Percentiles rank a stretch among this genome's conserved stretches.
Evolutionary conservation across 2,888 invertebrate genomes (phyloP).

Genomic region (Drosophila paramelanica): DNA sequence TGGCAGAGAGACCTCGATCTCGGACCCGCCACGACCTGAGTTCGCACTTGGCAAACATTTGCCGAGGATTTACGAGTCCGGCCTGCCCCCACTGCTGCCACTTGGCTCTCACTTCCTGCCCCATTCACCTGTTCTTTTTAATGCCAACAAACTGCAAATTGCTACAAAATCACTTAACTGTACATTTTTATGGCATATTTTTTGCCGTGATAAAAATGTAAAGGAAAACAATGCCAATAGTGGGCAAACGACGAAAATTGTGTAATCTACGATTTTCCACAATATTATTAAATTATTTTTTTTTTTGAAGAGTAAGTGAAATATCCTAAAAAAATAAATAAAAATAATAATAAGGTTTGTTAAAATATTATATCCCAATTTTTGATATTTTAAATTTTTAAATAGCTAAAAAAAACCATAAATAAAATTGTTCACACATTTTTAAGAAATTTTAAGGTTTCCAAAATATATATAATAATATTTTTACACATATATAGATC

Average conservation of each 20-base stretch:
- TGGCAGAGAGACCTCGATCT: slow-evolving; percentile 13
- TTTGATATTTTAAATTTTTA: too few species aligned
- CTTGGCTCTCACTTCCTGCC: slow-evolving; percentile 11
- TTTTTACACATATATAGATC: too few species aligned
- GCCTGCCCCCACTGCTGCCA: slow-evolving; percentile 10
- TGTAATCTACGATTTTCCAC: too few species aligned
- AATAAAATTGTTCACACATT: too few species aligned
- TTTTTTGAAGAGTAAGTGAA: too few species aligned
- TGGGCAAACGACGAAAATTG: background rate
- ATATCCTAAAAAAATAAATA: too few species aligned
- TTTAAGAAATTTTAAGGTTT: too few species aligned
- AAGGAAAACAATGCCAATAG: slow-evolving; percentile 50
- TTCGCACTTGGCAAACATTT: slow-evolving; percentile 62
- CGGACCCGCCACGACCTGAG: slow-evolving; percentile 8
- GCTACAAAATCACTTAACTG: slow-evolving; percentile 82
- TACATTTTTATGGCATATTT: slow-evolving; percentile 77
- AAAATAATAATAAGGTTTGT: too few species aligned
- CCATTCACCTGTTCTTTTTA: slow-evolving; percentile 49
- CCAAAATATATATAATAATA: too few species aligned
- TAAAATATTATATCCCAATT: too few species aligned
- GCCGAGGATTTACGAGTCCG: slow-evolving; percentile 64
- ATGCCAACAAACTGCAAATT: slow-evolving; percentile 79
- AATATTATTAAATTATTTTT: too few species aligned
- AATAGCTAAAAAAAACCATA: too few species aligned
- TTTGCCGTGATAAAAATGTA: slow-evolving; percentile 27